Percentiles rank a stretch among this genome's conserved stretches.
Evolutionary conservation across 2,113 vertebrate genomes (phyloP).

Genomic region (Hassar affinis): DNA sequence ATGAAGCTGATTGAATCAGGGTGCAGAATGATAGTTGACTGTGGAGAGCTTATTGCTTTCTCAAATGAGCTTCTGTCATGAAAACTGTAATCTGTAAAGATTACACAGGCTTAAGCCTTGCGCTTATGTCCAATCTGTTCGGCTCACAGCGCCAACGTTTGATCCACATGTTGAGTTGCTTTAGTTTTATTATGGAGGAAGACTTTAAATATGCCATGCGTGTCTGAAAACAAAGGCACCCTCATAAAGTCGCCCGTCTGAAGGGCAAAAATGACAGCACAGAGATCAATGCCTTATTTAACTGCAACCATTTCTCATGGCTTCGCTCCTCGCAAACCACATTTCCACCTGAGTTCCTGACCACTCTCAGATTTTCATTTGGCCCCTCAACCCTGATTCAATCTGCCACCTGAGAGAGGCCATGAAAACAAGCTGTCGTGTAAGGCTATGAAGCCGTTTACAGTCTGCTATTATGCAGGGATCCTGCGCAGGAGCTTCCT

Average conservation of each 20-base stretch:
- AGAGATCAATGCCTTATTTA: constrained; percentile 50
- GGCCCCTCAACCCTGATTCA: constrained; percentile 46
- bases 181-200: not conserved
- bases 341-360: constrained; percentile 42
- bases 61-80: constrained; percentile 48
- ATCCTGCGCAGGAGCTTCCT: constrained; percentile 41
- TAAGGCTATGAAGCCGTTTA: constrained; percentile 59
- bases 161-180: constrained; percentile 23
- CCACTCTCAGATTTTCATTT: constrained; percentile 52
- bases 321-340: constrained; percentile 52
- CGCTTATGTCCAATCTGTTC: constrained; percentile 7
- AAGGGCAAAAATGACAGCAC: constrained; percentile 27
- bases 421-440: constrained; percentile 43
- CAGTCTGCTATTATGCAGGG: constrained; percentile 52
- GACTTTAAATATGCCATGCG: constrained; percentile 12
- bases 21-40: constrained; percentile 40
- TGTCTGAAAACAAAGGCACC: constrained; percentile 25
- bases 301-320: constrained; percentile 47
- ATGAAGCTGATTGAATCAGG: constrained; percentile 50
- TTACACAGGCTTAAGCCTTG: constrained; percentile 4
- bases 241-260: constrained; percentile 22
- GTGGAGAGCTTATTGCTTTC: constrained; percentile 51
- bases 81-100: constrained; percentile 40
- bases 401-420: constrained; percentile 46
- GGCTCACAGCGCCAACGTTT: not conserved